Conservation (phyloP, 2,797 vertebrate genomes). For the Acrossocheilus fasciatus region DNA sequence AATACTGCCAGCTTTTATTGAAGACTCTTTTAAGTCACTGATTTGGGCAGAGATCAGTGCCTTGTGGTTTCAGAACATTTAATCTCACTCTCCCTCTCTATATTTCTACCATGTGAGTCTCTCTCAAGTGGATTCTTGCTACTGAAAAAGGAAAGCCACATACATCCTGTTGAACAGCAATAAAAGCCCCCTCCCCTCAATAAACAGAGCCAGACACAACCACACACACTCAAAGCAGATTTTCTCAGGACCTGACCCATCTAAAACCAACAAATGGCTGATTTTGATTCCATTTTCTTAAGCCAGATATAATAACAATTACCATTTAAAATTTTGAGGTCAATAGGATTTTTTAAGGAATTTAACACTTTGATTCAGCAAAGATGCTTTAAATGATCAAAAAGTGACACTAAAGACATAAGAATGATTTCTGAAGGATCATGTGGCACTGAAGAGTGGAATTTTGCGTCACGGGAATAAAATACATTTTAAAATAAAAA, state of each 20-base stretch:
- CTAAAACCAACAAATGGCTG: neutral
- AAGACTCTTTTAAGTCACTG: slow-evolving; percentile 6
- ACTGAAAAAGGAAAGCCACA: slow-evolving; percentile 50
- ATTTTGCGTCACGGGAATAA: neutral
- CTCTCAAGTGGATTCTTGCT: slow-evolving; percentile 38
- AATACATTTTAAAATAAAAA: neutral
- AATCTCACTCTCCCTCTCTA: neutral
- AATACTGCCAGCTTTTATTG: neutral
- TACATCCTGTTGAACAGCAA: slow-evolving; percentile 44
- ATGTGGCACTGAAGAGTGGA: neutral
- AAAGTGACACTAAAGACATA: neutral
- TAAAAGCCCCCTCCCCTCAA: neutral
- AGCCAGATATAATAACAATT: neutral
- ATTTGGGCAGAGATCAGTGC: neutral
- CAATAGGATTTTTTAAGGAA: neutral
- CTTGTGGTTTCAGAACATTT: slow-evolving; percentile 27
- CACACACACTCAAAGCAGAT: neutral
- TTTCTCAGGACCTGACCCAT: neutral
- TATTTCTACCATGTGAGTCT: slow-evolving; percentile 18
- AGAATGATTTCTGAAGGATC: neutral
- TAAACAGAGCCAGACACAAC: slow-evolving; percentile 12
- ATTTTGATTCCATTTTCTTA: neutral
- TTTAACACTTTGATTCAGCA: neutral
- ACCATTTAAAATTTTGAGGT: neutral
- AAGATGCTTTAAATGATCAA: neutral